phyloP scores from a whole-genome alignment of 35 echinoderm and acorn worm species.

The Diadema setosum region DNA sequence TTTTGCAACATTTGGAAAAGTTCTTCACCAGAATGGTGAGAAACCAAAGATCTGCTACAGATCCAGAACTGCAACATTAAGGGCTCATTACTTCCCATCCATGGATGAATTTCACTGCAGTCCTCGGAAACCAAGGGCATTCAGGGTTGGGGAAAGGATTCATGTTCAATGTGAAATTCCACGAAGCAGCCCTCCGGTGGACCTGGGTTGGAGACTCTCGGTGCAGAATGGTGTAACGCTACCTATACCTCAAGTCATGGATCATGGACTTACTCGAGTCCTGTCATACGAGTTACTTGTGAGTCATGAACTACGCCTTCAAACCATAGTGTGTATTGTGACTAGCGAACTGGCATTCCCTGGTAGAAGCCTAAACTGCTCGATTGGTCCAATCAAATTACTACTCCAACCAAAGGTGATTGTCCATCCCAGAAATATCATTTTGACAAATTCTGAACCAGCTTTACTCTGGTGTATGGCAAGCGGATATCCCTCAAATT shows the following conservation, averaged over 20 bases:
- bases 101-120: neutral
- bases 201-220: neutral
- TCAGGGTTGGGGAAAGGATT: neutral
- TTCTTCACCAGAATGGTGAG: too few species aligned
- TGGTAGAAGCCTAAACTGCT: neutral
- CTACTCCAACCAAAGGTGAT: neutral
- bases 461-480: neutral
- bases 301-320: neutral
- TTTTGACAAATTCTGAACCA: neutral
- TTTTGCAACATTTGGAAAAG: neutral
- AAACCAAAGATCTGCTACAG: neutral
- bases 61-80: neutral
- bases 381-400: neutral
- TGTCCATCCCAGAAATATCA: neutral
- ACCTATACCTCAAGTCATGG: neutral
- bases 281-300: neutral
- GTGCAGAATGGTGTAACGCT: neutral
- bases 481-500: neutral
- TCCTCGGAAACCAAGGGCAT: neutral
- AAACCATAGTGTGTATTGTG: neutral
- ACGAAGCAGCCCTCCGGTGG: neutral
- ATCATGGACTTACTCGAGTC: neutral
- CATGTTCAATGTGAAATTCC: neutral
- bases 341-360: neutral
- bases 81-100: neutral